phyloP scores from a whole-genome alignment of 2,797 vertebrate species.

The Zalophus californianus region DNA sequence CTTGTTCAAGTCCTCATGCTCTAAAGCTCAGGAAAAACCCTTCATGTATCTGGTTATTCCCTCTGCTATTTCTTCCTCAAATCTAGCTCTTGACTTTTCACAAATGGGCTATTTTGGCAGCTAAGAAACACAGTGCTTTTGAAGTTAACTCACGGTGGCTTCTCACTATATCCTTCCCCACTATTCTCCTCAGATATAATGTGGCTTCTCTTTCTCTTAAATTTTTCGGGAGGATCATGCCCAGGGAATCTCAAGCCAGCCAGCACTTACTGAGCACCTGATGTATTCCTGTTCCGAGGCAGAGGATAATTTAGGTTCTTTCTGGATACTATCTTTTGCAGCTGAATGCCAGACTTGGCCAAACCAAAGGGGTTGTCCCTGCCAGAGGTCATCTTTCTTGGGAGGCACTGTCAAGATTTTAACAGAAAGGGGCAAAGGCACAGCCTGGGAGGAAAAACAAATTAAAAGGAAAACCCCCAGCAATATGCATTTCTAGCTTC shows the following conservation, averaged over 20 bases:
- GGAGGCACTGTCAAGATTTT: constrained; percentile 39
- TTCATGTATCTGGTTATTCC: background rate
- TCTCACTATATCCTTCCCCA: background rate
- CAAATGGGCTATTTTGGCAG: background rate
- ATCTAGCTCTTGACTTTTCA: background rate
- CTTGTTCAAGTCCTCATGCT: background rate
- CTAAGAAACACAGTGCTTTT: background rate
- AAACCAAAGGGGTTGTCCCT: background rate
- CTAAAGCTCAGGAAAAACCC: background rate
- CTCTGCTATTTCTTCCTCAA: background rate
- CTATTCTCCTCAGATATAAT: background rate
- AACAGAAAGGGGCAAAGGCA: constrained; percentile 25
- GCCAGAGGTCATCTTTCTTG: background rate
- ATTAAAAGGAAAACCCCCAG: background rate
- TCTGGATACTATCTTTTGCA: background rate
- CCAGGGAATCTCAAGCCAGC: background rate
- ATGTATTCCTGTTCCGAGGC: background rate
- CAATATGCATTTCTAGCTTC: background rate
- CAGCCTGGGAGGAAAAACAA: constrained; percentile 19
- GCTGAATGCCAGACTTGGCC: background rate
- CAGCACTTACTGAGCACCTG: background rate
- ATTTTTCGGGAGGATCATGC: background rate
- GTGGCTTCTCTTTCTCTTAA: background rate
- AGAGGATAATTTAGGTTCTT: background rate
- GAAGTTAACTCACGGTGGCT: background rate